A percentile compares a stretch with the other conserved stretches of the same genome.
phyloP scores from a whole-genome alignment of 2,113 vertebrate species.

The Labeo catla region DNA sequence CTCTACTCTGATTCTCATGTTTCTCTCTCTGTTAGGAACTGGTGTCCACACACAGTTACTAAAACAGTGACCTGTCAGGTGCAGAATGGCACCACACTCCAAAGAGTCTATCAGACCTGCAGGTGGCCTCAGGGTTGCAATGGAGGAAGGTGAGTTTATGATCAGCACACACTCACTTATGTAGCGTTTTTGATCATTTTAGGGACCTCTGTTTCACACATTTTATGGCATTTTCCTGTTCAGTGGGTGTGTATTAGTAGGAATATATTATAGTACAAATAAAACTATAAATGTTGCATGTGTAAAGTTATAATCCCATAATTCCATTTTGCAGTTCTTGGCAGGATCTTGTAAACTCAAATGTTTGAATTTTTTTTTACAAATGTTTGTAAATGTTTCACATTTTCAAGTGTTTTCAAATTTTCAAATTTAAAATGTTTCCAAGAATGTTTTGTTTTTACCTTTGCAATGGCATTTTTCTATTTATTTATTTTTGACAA shows the following conservation, averaged over 20 bases:
- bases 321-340: neutral
- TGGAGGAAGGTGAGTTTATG: slow-evolving; percentile 82
- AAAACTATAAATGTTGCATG: neutral
- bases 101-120: slow-evolving; percentile 91
- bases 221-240: neutral
- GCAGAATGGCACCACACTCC: slow-evolving; percentile 93
- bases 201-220: neutral
- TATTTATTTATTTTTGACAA: too few relatives aligned
- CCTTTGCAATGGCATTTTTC: too few relatives aligned
- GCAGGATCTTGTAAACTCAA: neutral
- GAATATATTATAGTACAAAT: too few relatives aligned
- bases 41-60: slow-evolving; percentile 91
- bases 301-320: neutral
- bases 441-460: too few relatives aligned
- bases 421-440: too few relatives aligned
- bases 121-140: slow-evolving; percentile 92
- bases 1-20: neutral
- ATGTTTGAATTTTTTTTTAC: too few relatives aligned
- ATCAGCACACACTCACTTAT: neutral
- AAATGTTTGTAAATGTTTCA: too few relatives aligned
- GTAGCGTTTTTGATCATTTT: neutral
- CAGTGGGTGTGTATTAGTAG: neutral
- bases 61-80: slow-evolving; percentile 89
- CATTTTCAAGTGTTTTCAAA: too few relatives aligned
- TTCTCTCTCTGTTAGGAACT: slow-evolving; percentile 81